Base-by-base conservation (phyloP, 2,797 vertebrate species). In the Paramormyrops hopkinsi region DNA sequence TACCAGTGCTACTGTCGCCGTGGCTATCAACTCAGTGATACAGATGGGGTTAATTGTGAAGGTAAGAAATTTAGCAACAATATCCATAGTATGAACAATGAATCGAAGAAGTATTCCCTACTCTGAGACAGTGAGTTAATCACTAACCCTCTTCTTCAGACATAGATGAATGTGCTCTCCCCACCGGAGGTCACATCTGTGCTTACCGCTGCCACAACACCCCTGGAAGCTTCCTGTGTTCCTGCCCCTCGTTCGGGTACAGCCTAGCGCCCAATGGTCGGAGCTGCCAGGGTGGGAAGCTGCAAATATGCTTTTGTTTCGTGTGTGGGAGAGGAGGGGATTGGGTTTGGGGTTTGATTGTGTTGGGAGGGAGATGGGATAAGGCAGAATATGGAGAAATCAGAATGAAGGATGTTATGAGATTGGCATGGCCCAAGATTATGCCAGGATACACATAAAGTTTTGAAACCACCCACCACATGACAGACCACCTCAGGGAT, bases 1-100 rank as follows among this genome's bases (percentile, higher is more conserved):
- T 99, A 97, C 93, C 97, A 98, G 92, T 99, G 98, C 90, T 98
- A 97, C 89, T 99, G 98, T 92, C 97, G 96, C 48, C 96, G 95
- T 0, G 98, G 98, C 19, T 99, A 97, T 94, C 97, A 97, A 92
- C 96, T 98, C 86, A 99, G 97, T 0, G 97, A 97, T 48, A 90
- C 94, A 0, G 96, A 98, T 0, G 97, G 97, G 37, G 94, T 95
- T 87, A 97, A 96, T 0, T 99, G 98, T 33, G 97, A 98, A 95
- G 98, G 98, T 98, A 93, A 92, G 93, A 33, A 53, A 84, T 51
- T 56, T 37, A 44, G 54, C 53, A n/a, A 62, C 6, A 44, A 56
- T 37, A 54, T 59, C 25, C 11, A 19, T 51, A 29, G 82, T 14
- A 84, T 14, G 82, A 48, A 50, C 8, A 22, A 56, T 53, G 33